Base-by-base conservation (phyloP, 2,888 invertebrate genomes). In the Trachelus stipa region DNA sequence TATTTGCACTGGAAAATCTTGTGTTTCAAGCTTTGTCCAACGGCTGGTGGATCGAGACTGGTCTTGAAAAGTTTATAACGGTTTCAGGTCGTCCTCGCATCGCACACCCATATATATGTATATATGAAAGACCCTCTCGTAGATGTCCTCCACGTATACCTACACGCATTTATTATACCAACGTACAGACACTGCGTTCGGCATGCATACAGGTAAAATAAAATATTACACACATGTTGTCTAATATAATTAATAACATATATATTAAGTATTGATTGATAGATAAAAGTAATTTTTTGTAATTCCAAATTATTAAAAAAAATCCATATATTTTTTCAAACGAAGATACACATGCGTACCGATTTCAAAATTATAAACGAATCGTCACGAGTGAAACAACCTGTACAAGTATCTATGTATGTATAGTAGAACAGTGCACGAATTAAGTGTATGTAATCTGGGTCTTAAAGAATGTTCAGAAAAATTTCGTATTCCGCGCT, bases 31-130 rank as follows among this genome's bases (percentile, higher is more conserved):
- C 83, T 85, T 86, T 83, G 84, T 85, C 76, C 82, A 79, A 75
- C 87, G 88, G 83, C 84, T 81, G 88, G 85, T 84, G 81, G 85
- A 83, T 83, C 84, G 81, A 86, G 88, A 90, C 90, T 90, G 90
- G 85, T 86, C 85, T 87, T 83, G 87, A 88, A 86, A 87, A 85
- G 86, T 86, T 82, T 83, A 85, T 90, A 90, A 90, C 90, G 90
- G 90, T 90, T 87, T 81, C 86, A 84, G 84, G 85, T 86, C 85
- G 86, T 88, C 87, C 85, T 87, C 83, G 85, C 80, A 71, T 71
- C 76, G 73, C 80, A 73, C 78, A 75, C 77, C 77, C 73, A 76
- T 73, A 69, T 77, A 79, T 40, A 40, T 35, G 1, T 40, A 40
- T 40, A 56, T 56, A 56, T 56, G 6, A 6, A 56, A 23, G 56